Evolutionary conservation across 2,113 vertebrate species (phyloP), one percentile per base, ranked within the genome.

Genomic region (Psettodes erumei): DNA sequence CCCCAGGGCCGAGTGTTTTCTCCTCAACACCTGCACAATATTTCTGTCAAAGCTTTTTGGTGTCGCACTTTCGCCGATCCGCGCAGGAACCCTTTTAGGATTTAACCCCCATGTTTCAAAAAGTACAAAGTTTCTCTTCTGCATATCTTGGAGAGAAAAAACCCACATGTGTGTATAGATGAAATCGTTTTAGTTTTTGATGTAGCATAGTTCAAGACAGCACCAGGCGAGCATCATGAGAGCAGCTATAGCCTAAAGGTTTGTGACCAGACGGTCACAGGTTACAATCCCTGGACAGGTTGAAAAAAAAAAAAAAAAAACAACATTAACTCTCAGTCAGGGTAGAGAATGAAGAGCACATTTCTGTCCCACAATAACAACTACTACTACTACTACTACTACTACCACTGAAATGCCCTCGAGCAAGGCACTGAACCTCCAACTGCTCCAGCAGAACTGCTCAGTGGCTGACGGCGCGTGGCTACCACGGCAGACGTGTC

Each of bases 361-460:
- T 58, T 81, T 88, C 79, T 71, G 72, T 73, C 43, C 55, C 54
- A 76, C 67, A 42, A 59, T 13, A 37, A 81, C 70, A 28, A 75
- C 6, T 25, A 70, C 55, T 8, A 83, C 55, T 13, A 75, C 32
- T 2, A 63, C n/a, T 3, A 51, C 60, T 19, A 53, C 21, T 38
- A 60, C 23, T 62, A 72, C 68, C 62, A 73, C 43, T 64, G 63
- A 87, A 81, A 77, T 83, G 83, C 87, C 90, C 88, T 83, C 32
- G 73, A 91, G 81, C 91, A 92, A 92, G 91, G 89, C 90, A 92
- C 90, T 84, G 86, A 79, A 88, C 70, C 79, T 76, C 70, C 70
- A 1, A 55, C 56, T 40, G 75, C 71, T 77, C 71, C 67, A 47
- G 80, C 80, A 56, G 75, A 74, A 48, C 56, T 45, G 73, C 77